These are phyloP conservation scores for Sweltsa coloradensis DNA, from an alignment of 1,140 invertebrate species.

Conservation along the genomic window DNA sequence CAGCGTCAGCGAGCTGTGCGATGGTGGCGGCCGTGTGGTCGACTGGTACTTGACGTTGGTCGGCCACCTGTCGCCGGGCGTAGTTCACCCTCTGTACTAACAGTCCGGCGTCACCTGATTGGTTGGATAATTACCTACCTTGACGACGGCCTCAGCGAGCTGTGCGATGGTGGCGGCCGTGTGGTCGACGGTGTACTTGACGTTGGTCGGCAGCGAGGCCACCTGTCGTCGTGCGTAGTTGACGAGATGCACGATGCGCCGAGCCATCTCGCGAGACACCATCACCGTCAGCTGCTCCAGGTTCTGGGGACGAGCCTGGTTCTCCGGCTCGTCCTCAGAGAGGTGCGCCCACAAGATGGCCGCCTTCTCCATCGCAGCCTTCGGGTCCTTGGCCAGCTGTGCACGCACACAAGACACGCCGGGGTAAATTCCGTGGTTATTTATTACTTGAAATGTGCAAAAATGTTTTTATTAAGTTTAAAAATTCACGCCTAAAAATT, in stretches of 20 bases:
- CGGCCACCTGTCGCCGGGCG: background rate
- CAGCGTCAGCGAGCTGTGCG: background rate
- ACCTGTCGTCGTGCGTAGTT: constrained; percentile 41
- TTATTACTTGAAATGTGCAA: no score
- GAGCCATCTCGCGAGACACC: constrained; percentile 55
- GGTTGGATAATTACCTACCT: background rate
- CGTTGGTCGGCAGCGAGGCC: background rate
- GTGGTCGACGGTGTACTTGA: background rate
- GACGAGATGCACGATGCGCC: constrained; percentile 59
- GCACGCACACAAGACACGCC: no score
- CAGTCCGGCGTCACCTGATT: background rate
- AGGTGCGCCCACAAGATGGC: constrained; percentile 53
- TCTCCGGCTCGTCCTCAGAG: constrained; percentile 65
- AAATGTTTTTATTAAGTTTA: no score
- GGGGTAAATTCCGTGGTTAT: no score
- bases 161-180: background rate
- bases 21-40: background rate
- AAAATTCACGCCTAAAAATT: no score
- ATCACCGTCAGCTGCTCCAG: constrained; percentile 62
- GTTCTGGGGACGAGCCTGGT: constrained; percentile 61
- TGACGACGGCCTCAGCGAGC: background rate
- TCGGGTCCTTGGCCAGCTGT: constrained; percentile 63
- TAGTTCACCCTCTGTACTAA: no score
- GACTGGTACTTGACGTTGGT: background rate
- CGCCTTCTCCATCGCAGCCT: constrained; percentile 54